Evolutionary conservation across 2,113 vertebrate genomes (phyloP).

Genomic region (Microcebus tavaratra): DNA sequence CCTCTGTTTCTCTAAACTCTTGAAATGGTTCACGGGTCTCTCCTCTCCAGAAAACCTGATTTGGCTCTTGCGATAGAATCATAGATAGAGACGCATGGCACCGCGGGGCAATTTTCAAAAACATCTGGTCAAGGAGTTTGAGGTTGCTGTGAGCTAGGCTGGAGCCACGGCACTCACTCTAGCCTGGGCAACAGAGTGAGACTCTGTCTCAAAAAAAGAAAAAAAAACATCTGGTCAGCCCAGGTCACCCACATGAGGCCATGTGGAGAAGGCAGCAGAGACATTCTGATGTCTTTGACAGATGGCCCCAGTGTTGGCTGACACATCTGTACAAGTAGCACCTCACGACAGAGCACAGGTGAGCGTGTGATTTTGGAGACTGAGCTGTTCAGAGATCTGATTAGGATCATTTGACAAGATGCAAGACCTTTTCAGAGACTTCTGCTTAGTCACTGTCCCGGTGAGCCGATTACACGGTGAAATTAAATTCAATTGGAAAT

Average conservation of each 20-base stretch:
- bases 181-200: no score
- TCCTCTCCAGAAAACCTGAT: background rate
- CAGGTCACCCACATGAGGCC: rapidly evolving
- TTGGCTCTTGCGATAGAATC: background rate
- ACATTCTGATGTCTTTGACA: background rate
- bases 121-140: background rate
- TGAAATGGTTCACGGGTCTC: no score
- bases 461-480: background rate
- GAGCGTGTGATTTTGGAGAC: background rate
- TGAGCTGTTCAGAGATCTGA: background rate
- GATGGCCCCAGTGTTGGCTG: no score
- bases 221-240: background rate
- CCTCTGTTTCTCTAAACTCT: background rate
- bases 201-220: no score
- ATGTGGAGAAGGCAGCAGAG: rapidly evolving
- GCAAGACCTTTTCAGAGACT: background rate
- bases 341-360: no score
- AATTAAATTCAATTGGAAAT: background rate
- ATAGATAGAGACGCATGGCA: background rate
- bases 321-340: background rate
- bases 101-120: background rate
- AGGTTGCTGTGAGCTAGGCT: no score
- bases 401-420: background rate
- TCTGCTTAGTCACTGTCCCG: background rate
- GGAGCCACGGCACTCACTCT: no score